Conservation (phyloP, 1,140 invertebrate species). For the Drosophila repleta region DNA sequence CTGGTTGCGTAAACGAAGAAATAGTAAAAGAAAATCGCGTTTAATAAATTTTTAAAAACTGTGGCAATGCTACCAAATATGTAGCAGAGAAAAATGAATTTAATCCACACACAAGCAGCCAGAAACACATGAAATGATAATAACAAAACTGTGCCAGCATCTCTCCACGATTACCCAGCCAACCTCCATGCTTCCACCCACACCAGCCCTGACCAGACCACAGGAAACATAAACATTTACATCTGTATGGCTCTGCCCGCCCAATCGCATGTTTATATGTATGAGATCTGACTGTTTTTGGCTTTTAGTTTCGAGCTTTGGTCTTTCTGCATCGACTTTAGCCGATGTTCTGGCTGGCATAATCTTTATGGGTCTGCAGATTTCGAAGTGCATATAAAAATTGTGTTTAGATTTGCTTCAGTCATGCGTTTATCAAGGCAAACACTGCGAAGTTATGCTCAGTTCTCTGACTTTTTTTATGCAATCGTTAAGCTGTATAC, state of each 20-base stretch:
- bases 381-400: slow-evolving; percentile 6
- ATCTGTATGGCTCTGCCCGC: slow-evolving; percentile 60
- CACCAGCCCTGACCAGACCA: slow-evolving; percentile 20
- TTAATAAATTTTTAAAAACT: slow-evolving; percentile 80
- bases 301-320: slow-evolving; percentile 4
- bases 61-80: slow-evolving; percentile 65
- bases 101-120: slow-evolving; percentile 1
- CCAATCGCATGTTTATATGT: slow-evolving; percentile 52
- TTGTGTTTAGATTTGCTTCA: slow-evolving; percentile 10
- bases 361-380: background rate
- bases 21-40: slow-evolving; percentile 58
- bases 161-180: slow-evolving; percentile 27
- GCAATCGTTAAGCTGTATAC: background rate
- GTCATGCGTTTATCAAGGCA: slow-evolving; percentile 12
- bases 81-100: slow-evolving; percentile 30
- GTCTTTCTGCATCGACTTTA: background rate
- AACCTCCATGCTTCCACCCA: slow-evolving; percentile 3
- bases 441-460: background rate
- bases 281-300: slow-evolving; percentile 28
- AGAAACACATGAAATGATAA: slow-evolving; percentile 63
- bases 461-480: background rate
- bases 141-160: slow-evolving; percentile 65
- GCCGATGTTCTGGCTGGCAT: background rate
- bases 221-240: slow-evolving; percentile 78
- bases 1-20: slow-evolving; percentile 46